Evolutionary conservation across 2,797 vertebrate species (phyloP), one percentile per base, ranked within the genome.

Genomic region (Acanthopagrus latus): DNA sequence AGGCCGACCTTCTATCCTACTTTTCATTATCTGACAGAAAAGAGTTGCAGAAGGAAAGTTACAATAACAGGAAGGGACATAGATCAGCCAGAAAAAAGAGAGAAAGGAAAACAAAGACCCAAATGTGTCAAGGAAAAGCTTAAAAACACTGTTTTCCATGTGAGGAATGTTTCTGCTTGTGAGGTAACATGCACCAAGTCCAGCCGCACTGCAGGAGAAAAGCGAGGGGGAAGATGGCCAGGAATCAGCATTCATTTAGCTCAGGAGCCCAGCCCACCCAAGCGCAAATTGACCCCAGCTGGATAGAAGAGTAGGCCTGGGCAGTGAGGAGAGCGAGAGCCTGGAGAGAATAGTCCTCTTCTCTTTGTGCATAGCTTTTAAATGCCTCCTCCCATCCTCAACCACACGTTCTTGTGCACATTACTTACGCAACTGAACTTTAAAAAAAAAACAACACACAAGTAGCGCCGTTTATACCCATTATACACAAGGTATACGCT

Each of bases 281-380:
- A 84, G 74, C 52, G 70, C 88, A 93, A 94, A 95, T 93, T 92
- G 89, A 93, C 89, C 91, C 92, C 94, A 94, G 93, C 93, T 94
- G 94, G 90, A 89, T 75, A 85, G 76, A 70, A 86, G 68, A 83
- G 83, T 64, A 71, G 73, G 65, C 66, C 14, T 75, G 75, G 64
- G 74, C 79, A 68, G 64, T 33, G 69, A 66, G 29, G 55, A 73
- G 58, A 78, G 58, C 67, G 18, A 64, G 27, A 73, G 41, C 43
- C 23, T 66, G 29, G 25, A 77, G 80, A 86, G 75, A 88, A 88
- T 51, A 66, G 57, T 60, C 74, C 48, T 70, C 71, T 86, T 83
- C 82, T 86, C 64, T 71, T 75, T 76, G 64, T 82, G 23, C 17
- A 29, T 62, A 51, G 68, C 65, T 88, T 88, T 84, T 64, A 83